A percentile compares a stretch with the other conserved stretches of the same genome.
These are phyloP conservation scores for Trichechus manatus DNA, from an alignment of 2,113 vertebrate genomes.

Conservation along the genomic window DNA sequence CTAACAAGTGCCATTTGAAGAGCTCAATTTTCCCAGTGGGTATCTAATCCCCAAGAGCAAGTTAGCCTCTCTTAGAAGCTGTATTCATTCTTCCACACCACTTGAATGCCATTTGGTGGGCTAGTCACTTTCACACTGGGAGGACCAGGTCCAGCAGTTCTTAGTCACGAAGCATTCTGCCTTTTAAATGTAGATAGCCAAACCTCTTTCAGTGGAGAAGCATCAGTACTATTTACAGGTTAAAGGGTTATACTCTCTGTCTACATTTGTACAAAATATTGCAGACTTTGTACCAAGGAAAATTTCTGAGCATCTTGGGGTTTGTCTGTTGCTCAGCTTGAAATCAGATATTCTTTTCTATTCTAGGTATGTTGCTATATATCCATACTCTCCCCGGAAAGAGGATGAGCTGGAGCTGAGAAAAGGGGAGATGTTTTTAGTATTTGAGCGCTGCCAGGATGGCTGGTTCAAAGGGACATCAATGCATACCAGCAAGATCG, in stretches of 20 bases:
- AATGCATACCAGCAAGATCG: constrained; percentile 98
- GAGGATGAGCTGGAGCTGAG: constrained; percentile 98
- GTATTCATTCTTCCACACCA: constrained; percentile 30
- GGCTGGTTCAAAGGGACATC: constrained; percentile 99
- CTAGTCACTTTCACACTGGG: not conserved
- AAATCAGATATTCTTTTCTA: not conserved
- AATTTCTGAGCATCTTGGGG: not conserved
- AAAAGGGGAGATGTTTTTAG: constrained; percentile 98
- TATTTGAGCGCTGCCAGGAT: constrained; percentile 98
- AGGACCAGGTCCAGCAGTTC: not conserved
- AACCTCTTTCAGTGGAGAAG: not conserved
- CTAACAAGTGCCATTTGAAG: constrained; percentile 58
- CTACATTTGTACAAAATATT: not conserved
- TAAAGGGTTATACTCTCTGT: not conserved
- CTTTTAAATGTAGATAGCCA: not conserved
- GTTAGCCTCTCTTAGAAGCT: not conserved
- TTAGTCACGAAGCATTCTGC: not conserved
- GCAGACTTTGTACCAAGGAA: not conserved
- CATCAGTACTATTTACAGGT: not conserved
- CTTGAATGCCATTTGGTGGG: not conserved
- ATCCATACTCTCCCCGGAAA: constrained; percentile 96
- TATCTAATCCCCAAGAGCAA: not conserved
- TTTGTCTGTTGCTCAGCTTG: not conserved
- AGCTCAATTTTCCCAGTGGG: constrained; percentile 35
- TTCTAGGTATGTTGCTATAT: constrained; percentile 94